Evolutionary conservation across 2,113 vertebrate genomes (phyloP), one percentile per base, ranked within the genome.

Genomic region (Hydrolagus affinis): DNA sequence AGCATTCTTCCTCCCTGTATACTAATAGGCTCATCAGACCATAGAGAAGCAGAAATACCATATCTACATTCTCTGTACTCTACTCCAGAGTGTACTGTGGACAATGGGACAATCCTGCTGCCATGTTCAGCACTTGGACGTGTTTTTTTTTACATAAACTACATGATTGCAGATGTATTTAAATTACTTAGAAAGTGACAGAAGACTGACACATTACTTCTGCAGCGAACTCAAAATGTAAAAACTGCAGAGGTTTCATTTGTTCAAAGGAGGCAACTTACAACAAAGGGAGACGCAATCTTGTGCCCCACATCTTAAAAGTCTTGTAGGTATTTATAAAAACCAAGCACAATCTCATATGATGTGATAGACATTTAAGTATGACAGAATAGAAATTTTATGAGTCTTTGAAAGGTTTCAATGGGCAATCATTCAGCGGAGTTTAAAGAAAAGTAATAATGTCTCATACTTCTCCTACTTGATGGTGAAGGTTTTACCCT

Each of bases 11-110:
- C 7, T 21, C 2, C 6, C 86, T 91, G 91, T 89, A 92, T 92
- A 92, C 89, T 89, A 89, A 92, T 89, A 88, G 87, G 88, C 88
- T 89, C 88, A 88, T 89, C 89, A 89, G 92, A 92, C 91, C 90
- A 89, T 89, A 90, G 90, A 0, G 76, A 89, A 91, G 88, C 87
- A 90, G 87, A 90, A 90, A 86, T 89, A 90, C 90, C 89, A 90
- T 92, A 89, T 89, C 89, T 90, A 91, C 91, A 90, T 90, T 91
- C 89, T 91, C 71, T 71, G 87, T 91, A 89, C 85, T 89, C 87
- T 89, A 88, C 88, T 88, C 89, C 91, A 90, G 91, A 88, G 91
- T 90, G 92, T 89, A 83, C 88, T 89, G 88, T 77, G 88, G 87
- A 89, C 90, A 89, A 88, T 88, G 90, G 87, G 86, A 89, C 89